Evolutionary conservation across 2,797 vertebrate species (phyloP), one percentile per base, ranked within the genome.

Genomic region (Agapornis canus): DNA sequence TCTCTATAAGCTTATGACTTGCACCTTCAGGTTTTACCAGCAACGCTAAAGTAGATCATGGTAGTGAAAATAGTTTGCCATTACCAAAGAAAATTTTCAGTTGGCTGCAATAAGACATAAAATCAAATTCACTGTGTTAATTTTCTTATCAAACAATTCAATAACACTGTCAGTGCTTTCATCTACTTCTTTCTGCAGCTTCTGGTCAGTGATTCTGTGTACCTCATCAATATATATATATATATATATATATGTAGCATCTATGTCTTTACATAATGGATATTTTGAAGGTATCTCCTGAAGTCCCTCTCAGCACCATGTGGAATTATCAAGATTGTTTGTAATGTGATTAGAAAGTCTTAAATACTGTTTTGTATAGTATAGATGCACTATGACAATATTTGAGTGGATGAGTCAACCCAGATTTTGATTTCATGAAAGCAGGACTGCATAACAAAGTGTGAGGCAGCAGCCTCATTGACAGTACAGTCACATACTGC

Each of bases 261-360:
- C 54, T 59, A 8, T 27, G 11, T 29, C 66, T 92, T 90, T 86
- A 70, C 8, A 15, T 59, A 94, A 82, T 9, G 8, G 13, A 43
- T 60, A 61, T 57, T 92, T 54, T 52, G 26, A 51, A 69, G 75
- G 68, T 27, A 85, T 60, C 68, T 90, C 70, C 75, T 65, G 45
- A 66, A 91, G 29, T 45, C 82, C 7, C 14, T 72, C 65, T 80
- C 48, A 54, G 76, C 63, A 81, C 42, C 61, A 10, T 3, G 45
- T 14, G 48, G 89, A 75, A 86, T 85, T 91, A 91, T 54, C 70
- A 82, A 42, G 47, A 57, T 73, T 81, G 87, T 92, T 94, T 95
- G 80, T 59, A 92, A 82, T 79, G 63, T 63, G 82, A 95, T 96
- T 92, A 95, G 84, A 80, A 93, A 89, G 39, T 19, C 85, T 90